Conservation (phyloP, 2,888 invertebrate genomes). For the Arge pagana region DNA sequence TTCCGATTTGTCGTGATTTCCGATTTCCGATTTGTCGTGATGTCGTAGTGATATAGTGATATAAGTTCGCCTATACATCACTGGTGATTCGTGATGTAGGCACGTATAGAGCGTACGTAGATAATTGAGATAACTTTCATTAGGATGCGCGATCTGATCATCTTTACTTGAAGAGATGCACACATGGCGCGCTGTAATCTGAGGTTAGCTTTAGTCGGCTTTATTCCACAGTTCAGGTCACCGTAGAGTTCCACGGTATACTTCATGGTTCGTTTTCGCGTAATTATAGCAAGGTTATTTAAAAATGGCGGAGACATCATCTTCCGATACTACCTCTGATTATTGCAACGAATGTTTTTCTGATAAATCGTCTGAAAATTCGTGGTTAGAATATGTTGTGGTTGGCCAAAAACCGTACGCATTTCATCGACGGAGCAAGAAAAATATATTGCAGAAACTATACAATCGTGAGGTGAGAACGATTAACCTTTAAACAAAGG, state of each 20-base stretch:
- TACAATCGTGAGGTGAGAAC: conserved; percentile 66
- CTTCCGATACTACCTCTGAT: conserved; percentile 57
- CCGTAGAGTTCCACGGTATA: background rate
- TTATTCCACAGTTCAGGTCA: background rate
- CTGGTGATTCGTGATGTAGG: too few species aligned
- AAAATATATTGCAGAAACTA: conserved; percentile 60
- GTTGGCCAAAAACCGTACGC: conserved; percentile 49
- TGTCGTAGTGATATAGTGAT: too few species aligned
- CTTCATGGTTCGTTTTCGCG: conserved; percentile 17
- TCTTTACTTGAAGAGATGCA: conserved; percentile 8
- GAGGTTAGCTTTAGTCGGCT: conserved; percentile 2
- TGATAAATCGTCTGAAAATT: conserved; percentile 53
- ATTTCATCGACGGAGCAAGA: conserved; percentile 43
- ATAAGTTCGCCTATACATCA: too few species aligned
- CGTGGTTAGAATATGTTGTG: conserved; percentile 45
- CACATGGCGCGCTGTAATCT: conserved; percentile 15
- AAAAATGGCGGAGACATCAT: conserved; percentile 58
- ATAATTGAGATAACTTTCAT: too few species aligned
- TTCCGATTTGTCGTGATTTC: too few species aligned
- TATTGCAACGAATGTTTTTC: conserved; percentile 54
- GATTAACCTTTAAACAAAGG: conserved; percentile 39
- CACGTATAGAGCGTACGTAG: too few species aligned
- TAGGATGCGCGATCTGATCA: conserved; percentile 7
- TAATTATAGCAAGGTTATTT: conserved; percentile 47
- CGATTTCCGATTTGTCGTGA: too few species aligned